Evolutionary conservation across 2,888 invertebrate species (phyloP), one percentile per base, ranked within the genome.

Genomic region (Rhodophaea formosa): DNA sequence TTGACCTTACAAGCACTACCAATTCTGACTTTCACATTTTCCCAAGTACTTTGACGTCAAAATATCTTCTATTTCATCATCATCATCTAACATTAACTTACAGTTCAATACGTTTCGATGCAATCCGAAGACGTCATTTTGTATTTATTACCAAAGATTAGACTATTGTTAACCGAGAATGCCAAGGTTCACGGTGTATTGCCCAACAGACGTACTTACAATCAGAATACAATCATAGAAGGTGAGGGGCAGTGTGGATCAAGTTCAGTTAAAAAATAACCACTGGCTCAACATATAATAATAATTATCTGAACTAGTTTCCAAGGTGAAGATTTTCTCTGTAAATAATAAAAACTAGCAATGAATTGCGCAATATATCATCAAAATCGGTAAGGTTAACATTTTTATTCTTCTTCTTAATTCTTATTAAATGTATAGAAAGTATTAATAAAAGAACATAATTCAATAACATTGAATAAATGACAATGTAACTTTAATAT

Each of bases 201-300:
- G 56, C 54, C 61, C 60, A 67, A 64, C 59, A 43, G 16, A 52
- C 42, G 23, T 54, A 53, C 53, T 62, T 53, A 64, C 62, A 64
- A 64, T 67, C 59, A 62, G 62, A 62, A 60, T 62, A 65, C 63
- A 64, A 65, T 64, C 59, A 61, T 61, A 56, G 61, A 62, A 67
- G 65, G 67, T 65, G 67, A 67, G 64, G 62, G 60, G 60, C 57
- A 56, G 16, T 17, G 53, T 59, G 59, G 63, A 63, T 65, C 67
- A 65, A 64, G 65, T 62, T 63, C 64, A 62, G 58, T 58, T 32
- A 35, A 29, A 51, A 59, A 16, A 17, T 39, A 39, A 39, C 39
- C 39, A 39, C 39, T n/a, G 39, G 12, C 12, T 39, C 39, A 3
- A 39, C 39, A 8, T 30, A 47, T 17, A 39, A 8, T 53, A 39